A percentile compares a stretch with the other conserved stretches of the same genome.
Evolutionary conservation across 2,888 invertebrate species (phyloP).

Genomic region (Tinea trinotella): DNA sequence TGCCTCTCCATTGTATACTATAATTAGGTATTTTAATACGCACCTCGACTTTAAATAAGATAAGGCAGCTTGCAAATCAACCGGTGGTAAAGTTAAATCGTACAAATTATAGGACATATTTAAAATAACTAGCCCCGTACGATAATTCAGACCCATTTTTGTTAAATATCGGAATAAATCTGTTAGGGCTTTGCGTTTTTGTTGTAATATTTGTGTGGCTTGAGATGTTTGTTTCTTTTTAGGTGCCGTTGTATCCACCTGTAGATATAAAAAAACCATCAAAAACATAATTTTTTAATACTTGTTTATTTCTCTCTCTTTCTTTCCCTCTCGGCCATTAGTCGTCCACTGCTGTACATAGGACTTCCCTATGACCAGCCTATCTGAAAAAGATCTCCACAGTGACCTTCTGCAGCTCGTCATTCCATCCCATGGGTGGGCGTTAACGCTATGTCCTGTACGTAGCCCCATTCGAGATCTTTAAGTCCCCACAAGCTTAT

Average conservation of each 20-base stretch:
- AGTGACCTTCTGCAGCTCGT: no score
- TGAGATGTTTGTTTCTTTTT: constrained; percentile 84
- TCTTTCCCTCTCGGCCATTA: no score
- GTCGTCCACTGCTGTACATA: no score
- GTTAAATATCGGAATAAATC: constrained; percentile 87
- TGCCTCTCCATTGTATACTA: no score
- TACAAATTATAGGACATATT: constrained; percentile 61
- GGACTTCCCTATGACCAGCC: no score
- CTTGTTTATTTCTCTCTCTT: no score
- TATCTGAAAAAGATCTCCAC: no score
- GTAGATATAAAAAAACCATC: not conserved
- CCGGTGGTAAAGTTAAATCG: constrained; percentile 78
- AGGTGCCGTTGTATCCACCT: constrained; percentile 72
- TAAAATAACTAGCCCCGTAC: constrained; percentile 79
- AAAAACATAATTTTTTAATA: no score
- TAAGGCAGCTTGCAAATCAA: constrained; percentile 76
- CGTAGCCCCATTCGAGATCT: no score
- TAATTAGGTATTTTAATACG: not conserved
- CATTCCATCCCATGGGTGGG: no score
- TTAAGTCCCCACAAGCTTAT: no score
- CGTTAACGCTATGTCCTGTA: no score
- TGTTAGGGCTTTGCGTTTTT: constrained; percentile 87
- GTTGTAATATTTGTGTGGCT: constrained; percentile 85
- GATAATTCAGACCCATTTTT: constrained; percentile 84
- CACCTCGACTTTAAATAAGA: constrained; percentile 51